Conservation (phyloP, 2,797 vertebrate species). For the Crypturellus tataupa region DNA sequence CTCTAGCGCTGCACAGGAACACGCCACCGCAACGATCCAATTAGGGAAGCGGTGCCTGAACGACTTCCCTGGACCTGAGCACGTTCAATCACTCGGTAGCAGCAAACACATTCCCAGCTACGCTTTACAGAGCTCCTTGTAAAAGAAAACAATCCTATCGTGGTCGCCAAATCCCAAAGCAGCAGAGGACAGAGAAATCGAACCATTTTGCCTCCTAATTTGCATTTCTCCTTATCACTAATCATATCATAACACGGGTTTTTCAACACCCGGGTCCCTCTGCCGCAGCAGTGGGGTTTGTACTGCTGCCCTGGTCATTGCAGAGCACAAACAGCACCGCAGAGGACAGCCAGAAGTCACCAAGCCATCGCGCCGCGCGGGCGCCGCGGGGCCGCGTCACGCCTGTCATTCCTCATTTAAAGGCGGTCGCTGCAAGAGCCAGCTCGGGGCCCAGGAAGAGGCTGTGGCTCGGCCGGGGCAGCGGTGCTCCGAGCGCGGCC, state of each 20-base stretch:
- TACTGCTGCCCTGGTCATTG: background rate
- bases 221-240: background rate
- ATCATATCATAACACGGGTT: rapidly evolving
- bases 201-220: background rate
- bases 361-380: background rate
- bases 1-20: background rate
- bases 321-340: background rate
- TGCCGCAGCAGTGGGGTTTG: background rate
- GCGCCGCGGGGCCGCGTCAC: rapidly evolving
- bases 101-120: background rate
- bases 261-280: background rate
- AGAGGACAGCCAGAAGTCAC: background rate
- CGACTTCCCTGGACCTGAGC: background rate
- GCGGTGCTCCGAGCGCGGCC: rapidly evolving
- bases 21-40: background rate
- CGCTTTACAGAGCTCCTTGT: background rate
- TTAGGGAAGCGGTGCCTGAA: background rate
- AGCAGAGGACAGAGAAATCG: rapidly evolving
- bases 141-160: background rate
- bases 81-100: background rate
- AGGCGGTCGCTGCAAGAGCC: background rate
- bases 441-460: background rate
- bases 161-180: background rate
- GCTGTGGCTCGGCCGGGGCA: background rate
- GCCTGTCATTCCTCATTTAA: rapidly evolving